Evolutionary conservation across 1,140 invertebrate species (phyloP).

Genomic region (Chrysopa pallens): DNA sequence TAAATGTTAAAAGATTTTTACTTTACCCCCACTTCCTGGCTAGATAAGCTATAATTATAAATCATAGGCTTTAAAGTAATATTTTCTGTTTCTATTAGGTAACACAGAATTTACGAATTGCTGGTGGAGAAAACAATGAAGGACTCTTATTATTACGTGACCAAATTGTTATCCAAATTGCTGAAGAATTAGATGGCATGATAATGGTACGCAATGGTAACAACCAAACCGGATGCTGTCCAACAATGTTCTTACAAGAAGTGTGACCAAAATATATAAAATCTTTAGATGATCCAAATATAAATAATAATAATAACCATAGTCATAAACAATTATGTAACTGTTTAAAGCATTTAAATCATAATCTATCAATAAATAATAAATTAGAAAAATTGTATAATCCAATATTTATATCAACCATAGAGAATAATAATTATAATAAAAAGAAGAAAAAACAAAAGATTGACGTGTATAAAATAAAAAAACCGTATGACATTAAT

Average conservation of each 20-base stretch:
- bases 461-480: neutral
- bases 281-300: neutral
- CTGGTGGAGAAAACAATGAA: conserved; percentile 38
- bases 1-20: too few relatives aligned
- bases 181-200: conserved; percentile 80
- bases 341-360: conserved; percentile 12
- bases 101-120: conserved; percentile 45
- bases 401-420: conserved; percentile 16
- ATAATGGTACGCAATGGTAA: conserved; percentile 81
- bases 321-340: neutral
- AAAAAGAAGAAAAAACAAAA: neutral
- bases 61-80: too few relatives aligned
- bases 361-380: conserved; percentile 16
- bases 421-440: conserved; percentile 3
- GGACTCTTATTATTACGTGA: conserved; percentile 40
- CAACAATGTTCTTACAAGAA: conserved; percentile 66
- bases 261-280: conserved; percentile 42
- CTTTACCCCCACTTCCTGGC: too few relatives aligned
- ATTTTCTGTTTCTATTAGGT: conserved; percentile 16
- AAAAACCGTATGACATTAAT: neutral
- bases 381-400: conserved; percentile 8
- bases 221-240: conserved; percentile 67
- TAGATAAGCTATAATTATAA: too few relatives aligned
- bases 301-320: neutral
- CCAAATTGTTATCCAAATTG: conserved; percentile 66